Base-by-base conservation (phyloP, 2,113 vertebrate genomes). In the Potamarius usumacintae region DNA sequence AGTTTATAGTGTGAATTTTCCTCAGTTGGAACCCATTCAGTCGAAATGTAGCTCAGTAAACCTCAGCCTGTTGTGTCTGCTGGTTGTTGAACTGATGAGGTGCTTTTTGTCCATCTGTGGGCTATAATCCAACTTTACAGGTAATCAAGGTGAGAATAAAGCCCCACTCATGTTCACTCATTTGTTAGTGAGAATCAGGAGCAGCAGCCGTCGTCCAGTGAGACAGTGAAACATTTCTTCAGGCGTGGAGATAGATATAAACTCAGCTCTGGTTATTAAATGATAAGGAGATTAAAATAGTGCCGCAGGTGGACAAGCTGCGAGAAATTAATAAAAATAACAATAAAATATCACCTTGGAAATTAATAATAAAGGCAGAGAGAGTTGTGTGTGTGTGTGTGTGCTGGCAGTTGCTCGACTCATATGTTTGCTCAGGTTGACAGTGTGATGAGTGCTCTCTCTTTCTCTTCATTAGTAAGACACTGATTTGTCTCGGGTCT, bases 341-440 rank as follows among this genome's bases (percentile, higher is more conserved):
- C 85, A 67, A 57, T 80, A 80, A 80, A 86, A 86, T 58, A 86
- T 86, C 85, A 80, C 85, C 85, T 86, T 69, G 77, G 85, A 86
- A 62, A 81, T 86, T 71, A 71, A 81, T 71, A 86, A 86, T 67
- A 80, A 67, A 69, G 62, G 69, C 14, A 27, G 67, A 42, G 83
- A 77, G 30, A 17, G 50, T 34, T 42, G 52, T 58, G 79, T 34
- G 60, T 63, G 81, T 63, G 72, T 22, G 69, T 85, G 69, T 74
- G 67, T 14, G 30, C 8, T 58, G 27, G 27, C 34, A 58, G 30
- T 65, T 53, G 7, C 58, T 27, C 17, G 53, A 25, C 52, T 80
- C 77, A 81, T 71, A 81, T 81, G 71, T 81, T 48, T 55, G 27
- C 1, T 81, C 30, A 48, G 58, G 48, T 71, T 81, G 85, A 81